A percentile compares a stretch with the other conserved stretches of the same genome.
Evolutionary conservation across 1,140 invertebrate species (phyloP).

Genomic region (Gonioctena quinquepunctata): DNA sequence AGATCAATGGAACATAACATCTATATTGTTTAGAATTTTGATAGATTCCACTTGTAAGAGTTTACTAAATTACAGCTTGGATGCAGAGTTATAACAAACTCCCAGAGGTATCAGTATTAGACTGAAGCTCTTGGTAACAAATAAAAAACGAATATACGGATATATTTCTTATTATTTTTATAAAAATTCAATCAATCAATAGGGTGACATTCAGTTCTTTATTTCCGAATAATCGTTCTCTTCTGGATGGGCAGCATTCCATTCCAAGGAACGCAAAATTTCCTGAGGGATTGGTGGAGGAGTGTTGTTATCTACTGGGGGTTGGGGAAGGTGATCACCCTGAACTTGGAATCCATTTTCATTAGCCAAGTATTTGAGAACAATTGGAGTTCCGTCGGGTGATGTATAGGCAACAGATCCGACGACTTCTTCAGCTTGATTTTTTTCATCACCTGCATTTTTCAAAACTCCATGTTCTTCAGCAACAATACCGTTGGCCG

Average conservation of each 20-base stretch:
- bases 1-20: no score
- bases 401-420: constrained; percentile 79
- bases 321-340: constrained; percentile 47
- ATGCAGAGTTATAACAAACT: no score
- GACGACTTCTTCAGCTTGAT: constrained; percentile 59
- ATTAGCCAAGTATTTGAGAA: constrained; percentile 22
- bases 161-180: no score
- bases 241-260: constrained; percentile 32
- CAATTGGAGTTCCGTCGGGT: constrained; percentile 66
- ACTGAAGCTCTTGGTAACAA: no score
- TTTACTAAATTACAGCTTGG: no score
- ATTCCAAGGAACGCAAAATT: constrained; percentile 33
- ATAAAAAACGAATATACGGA: no score
- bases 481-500: constrained; percentile 30
- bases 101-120: no score
- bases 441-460: constrained; percentile 60
- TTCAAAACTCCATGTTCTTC: constrained; percentile 52
- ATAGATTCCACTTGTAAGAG: no score
- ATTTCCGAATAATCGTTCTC: no score
- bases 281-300: constrained; percentile 33
- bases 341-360: constrained; percentile 33
- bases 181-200: no score
- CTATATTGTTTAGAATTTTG: no score
- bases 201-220: no score
- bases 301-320: constrained; percentile 53